Evolutionary conservation across 2,113 vertebrate genomes (phyloP), one percentile per base, ranked within the genome.

Genomic region (Lota lota): DNA sequence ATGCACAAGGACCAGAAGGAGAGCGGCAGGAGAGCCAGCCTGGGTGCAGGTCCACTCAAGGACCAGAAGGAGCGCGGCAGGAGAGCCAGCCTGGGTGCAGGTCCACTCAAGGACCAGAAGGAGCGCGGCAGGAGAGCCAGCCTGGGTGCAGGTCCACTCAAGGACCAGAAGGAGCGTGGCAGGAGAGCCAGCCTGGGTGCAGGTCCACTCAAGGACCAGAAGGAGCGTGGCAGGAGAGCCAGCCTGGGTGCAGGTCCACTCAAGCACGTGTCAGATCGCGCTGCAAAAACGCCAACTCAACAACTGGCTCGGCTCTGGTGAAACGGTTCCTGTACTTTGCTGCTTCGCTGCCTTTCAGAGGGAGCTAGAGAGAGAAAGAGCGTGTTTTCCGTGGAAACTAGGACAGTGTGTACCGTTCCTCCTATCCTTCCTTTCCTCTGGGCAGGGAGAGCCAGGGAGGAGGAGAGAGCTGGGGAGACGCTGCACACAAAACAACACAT

Each of bases 311-410:
- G 4, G 56, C 56, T 8, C n/a, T 19, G 2, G 56, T 19, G 0
- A 36, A 58, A 72, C 24, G 54, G 72, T 68, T 64, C 22, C 50
- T 64, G 17, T 36, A 21, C 60, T 33, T 47, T 51, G 56, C 63
- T 28, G 66, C 63, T 75, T 22, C 22, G 69, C 57, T 68, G 66
- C 51, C 69, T 67, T 28, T 61, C 18, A 67, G 66, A 50, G 64
- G 40, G 56, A 19, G 33, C 14, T 12, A 22, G 65, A 69, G 54
- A 24, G 24, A 24, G 24, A 28, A 28, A 28, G 28, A 28, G 28
- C 28, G 1, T 19, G 18, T 72, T 57, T 57, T 57, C 56, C 21
- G 62, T 66, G 54, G 75, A 67, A 73, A 64, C 63, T 67, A 4
- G 73, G 73, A 57, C 56, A 57, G 18, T 8, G 56, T 17, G 56